These are phyloP conservation scores for Protomyctophum bolini DNA, from an alignment of 2,113 vertebrate genomes.

Conservation along the genomic window DNA sequence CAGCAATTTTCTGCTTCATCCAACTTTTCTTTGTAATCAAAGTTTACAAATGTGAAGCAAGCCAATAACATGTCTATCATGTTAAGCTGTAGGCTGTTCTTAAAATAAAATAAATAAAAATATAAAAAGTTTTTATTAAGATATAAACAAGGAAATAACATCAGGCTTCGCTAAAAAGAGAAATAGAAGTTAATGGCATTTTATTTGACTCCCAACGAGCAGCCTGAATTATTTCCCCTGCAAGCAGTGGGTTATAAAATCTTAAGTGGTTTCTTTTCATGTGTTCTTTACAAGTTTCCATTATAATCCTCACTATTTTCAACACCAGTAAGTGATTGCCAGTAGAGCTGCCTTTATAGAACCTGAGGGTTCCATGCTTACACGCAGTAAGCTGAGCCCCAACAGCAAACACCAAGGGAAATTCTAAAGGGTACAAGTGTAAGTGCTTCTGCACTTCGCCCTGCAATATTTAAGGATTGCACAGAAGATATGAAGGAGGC, in stretches of 20 bases:
- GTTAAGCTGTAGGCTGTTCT: conserved; percentile 6
- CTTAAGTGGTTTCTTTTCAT: conserved; percentile 74
- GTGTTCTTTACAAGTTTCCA: conserved; percentile 72
- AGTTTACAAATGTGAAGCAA: neutral
- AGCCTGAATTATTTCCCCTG: conserved; percentile 66
- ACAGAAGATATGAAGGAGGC: conserved; percentile 17
- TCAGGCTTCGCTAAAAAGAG: conserved; percentile 55
- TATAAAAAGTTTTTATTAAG: neutral
- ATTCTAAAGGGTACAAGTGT: conserved; percentile 13
- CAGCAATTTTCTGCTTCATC: neutral
- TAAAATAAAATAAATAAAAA: neutral
- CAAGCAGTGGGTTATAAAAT: conserved; percentile 62
- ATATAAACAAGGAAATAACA: conserved; percentile 34
- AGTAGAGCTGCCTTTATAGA: conserved; percentile 58
- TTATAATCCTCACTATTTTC: conserved; percentile 65
- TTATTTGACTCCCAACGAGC: conserved; percentile 65
- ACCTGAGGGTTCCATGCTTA: conserved; percentile 53
- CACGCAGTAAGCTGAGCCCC: conserved; percentile 55
- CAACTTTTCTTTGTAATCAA: neutral
- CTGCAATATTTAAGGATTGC: conserved; percentile 39
- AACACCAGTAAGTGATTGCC: conserved; percentile 51
- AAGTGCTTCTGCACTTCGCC: conserved; percentile 26
- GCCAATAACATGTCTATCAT: conserved; percentile 8
- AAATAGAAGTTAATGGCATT: conserved; percentile 57
- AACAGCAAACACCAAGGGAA: conserved; percentile 46